phyloP scores from a whole-genome alignment of 2,888 invertebrate genomes.

The Gymnocheta viridis region DNA sequence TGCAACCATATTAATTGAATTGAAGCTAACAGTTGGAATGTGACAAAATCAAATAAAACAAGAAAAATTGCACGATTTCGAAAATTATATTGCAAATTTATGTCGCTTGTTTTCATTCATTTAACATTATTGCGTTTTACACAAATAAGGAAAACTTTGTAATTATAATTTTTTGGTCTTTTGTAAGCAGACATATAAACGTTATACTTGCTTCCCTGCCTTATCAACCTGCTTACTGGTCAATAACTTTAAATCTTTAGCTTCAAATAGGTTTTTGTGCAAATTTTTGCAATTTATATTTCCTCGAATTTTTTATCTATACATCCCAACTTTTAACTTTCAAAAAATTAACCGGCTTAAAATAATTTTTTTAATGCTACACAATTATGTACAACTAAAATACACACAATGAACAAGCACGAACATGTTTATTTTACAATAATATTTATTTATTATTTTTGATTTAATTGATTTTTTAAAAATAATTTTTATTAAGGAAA shows the following conservation, averaged over 20 bases:
- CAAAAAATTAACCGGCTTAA: not conserved
- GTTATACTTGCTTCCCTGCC: not conserved
- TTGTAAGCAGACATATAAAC: not conserved
- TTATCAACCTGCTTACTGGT: not conserved
- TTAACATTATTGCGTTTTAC: too few species aligned
- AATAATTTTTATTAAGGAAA: not conserved
- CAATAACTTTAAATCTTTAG: not conserved
- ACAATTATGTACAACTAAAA: constrained; percentile 56
- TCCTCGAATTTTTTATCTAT: not conserved
- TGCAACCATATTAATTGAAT: not conserved
- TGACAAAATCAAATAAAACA: too few species aligned
- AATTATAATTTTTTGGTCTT: too few species aligned
- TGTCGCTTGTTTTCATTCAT: too few species aligned
- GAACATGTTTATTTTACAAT: constrained; percentile 38
- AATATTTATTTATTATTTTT: not conserved
- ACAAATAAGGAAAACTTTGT: too few species aligned
- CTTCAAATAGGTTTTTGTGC: too few species aligned
- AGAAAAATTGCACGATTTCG: too few species aligned
- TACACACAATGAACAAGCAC: constrained; percentile 57
- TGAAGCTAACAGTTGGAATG: constrained; percentile 13
- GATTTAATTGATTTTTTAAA: too few species aligned
- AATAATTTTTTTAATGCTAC: not conserved
- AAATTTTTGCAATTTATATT: not conserved
- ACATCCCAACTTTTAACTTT: constrained; percentile 6
- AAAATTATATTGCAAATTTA: not conserved